These are phyloP conservation scores for Gavialis gangeticus DNA, from an alignment of 2,113 vertebrate species.

Conservation along the genomic window DNA sequence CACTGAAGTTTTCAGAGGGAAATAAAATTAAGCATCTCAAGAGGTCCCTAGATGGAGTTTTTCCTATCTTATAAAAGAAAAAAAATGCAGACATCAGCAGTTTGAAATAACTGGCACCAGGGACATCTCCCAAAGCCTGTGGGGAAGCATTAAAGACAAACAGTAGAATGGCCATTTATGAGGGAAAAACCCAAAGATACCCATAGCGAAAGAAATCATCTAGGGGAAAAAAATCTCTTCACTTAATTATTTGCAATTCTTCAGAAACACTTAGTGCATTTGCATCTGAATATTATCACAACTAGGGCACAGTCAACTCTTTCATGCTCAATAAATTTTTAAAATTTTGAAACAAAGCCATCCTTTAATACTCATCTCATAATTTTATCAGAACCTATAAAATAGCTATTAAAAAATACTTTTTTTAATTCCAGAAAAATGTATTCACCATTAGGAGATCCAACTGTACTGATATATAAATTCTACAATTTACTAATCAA, in stretches of 20 bases:
- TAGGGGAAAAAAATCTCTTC: neutral
- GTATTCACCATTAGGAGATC: neutral
- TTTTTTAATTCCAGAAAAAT: neutral
- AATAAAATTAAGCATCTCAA: neutral
- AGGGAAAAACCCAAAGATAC: neutral
- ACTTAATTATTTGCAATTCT: neutral
- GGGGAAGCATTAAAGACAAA: neutral
- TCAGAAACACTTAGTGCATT: neutral
- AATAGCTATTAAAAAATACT: neutral
- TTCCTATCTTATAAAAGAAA: too few species aligned
- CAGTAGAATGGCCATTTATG: neutral
- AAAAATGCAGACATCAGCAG: too few species aligned
- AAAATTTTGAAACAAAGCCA: neutral
- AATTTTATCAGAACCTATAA: neutral
- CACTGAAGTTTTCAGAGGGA: slow-evolving; percentile 38
- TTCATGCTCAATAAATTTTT: fast-evolving
- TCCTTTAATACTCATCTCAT: too few species aligned
- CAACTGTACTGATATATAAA: too few species aligned
- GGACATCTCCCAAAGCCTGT: too few species aligned
- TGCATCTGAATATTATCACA: neutral
- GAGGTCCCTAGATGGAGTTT: too few species aligned
- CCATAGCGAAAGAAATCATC: neutral
- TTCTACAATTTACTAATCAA: neutral
- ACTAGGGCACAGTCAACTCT: neutral
- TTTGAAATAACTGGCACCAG: too few species aligned